These are phyloP conservation scores for Pangasius larnaudii DNA, from an alignment of 2,797 vertebrate species.

Conservation along the genomic window DNA sequence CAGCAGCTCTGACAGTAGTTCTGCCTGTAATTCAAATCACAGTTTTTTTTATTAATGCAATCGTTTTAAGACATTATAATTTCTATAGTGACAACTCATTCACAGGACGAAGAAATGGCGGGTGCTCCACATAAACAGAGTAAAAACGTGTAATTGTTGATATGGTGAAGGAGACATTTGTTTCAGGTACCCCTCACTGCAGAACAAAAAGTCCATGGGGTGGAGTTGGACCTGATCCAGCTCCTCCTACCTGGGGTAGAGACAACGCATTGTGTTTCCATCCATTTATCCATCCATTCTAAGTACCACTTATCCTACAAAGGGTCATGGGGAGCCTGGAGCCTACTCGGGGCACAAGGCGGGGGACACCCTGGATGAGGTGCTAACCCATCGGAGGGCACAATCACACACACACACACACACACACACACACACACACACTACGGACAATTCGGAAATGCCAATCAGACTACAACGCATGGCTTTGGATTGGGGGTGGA, in stretches of 20 bases:
- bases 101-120: no score
- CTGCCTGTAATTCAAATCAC: background rate
- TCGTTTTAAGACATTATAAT: background rate
- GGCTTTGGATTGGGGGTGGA: no score
- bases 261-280: background rate
- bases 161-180: background rate
- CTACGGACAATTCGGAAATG: no score
- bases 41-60: background rate
- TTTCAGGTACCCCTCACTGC: background rate
- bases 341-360: no score
- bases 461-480: no score
- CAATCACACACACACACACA: no score
- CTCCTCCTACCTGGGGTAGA: background rate
- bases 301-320: no score
- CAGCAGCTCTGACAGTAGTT: background rate
- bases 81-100: background rate
- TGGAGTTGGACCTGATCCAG: background rate
- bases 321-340: no score
- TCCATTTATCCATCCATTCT: no score
- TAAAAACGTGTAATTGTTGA: background rate
- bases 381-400: no score
- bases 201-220: background rate
- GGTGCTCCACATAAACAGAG: background rate
- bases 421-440: no score
- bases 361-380: no score